Evolutionary conservation across 2,888 invertebrate species (phyloP), one percentile per base, ranked within the genome.

Genomic region (Caenorhabditis sulstoni): DNA sequence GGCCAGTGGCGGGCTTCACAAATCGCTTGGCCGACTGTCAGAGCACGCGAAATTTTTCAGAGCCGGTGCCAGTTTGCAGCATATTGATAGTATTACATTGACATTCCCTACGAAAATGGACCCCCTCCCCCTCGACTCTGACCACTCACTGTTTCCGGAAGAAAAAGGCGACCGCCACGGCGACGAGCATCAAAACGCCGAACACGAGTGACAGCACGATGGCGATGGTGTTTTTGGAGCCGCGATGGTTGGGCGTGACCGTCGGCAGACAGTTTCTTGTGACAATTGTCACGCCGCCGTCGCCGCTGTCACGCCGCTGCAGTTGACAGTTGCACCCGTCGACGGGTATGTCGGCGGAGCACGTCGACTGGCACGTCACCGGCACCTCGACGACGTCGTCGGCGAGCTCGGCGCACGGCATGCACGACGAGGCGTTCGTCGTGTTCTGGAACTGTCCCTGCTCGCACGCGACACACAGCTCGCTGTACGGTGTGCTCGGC

Each of bases 351-450:
- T 50, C 58, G 9, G 59, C 16, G n/a, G 70, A 71, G 35, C 77
- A 77, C 11, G 70, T 77, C 20, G 77, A 70, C 66, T 71, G 77
- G 52, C 78, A 78, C 0, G 78, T 78, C 0, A 73, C 47, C 12
- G 78, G 78, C 16, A 67, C 29, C 11, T 61, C 62, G n/a, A 18
- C 29, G 11, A 20, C 50, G 8, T 49, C 5, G 9, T 57, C 52
- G 12, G 41, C 12, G 8, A 78, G 44, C 16, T 65, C 57, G 16
- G 55, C 11, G 23, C 78, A 78, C 20, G 55, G 57, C 0, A 67
- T 16, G 52, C 78, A 78, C 3, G 5, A 1, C 4, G 70, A 70
- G 2, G 45, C 14, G 35, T 78, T 78, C 1, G 62, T 20, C n/a
- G 20, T 11, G 39, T 65, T 77, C 58, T 77, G 77, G 23, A 62